Conservation (phyloP, 2,113 vertebrate species). For the Cariama cristata region DNA sequence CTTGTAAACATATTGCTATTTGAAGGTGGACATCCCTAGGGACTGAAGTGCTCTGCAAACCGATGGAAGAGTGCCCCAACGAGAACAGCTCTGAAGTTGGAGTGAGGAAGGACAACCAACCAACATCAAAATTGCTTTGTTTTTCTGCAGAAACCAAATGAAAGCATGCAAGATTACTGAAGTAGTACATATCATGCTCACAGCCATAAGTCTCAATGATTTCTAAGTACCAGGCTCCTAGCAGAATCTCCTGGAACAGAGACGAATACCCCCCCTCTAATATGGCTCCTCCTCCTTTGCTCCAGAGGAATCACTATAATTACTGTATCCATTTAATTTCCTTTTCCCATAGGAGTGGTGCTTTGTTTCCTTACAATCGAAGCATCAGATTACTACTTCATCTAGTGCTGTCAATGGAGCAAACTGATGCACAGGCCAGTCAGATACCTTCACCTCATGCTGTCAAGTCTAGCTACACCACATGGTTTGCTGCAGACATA, state of each 20-base stretch:
- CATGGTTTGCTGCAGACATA: background rate
- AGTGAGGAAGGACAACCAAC: background rate
- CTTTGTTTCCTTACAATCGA: background rate
- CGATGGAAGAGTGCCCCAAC: background rate
- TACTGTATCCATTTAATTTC: background rate
- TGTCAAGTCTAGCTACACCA: background rate
- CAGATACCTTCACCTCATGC: background rate
- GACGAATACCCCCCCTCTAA: background rate
- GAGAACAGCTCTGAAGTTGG: background rate
- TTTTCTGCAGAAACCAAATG: conserved; percentile 2
- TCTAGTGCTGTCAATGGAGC: background rate
- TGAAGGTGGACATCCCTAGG: background rate
- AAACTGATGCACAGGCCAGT: background rate
- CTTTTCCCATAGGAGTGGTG: background rate
- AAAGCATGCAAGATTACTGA: background rate
- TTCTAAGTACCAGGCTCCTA: background rate
- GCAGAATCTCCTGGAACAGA: background rate
- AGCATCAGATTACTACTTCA: background rate
- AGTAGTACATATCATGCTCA: background rate
- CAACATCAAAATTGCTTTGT: background rate
- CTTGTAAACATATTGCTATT: background rate
- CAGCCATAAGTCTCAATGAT: background rate
- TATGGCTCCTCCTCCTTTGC: background rate
- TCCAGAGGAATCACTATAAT: background rate
- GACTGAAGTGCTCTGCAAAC: background rate